These are phyloP conservation scores for Eupleurogrammus muticus DNA, from an alignment of 2,797 vertebrate species.

Conservation along the genomic window DNA sequence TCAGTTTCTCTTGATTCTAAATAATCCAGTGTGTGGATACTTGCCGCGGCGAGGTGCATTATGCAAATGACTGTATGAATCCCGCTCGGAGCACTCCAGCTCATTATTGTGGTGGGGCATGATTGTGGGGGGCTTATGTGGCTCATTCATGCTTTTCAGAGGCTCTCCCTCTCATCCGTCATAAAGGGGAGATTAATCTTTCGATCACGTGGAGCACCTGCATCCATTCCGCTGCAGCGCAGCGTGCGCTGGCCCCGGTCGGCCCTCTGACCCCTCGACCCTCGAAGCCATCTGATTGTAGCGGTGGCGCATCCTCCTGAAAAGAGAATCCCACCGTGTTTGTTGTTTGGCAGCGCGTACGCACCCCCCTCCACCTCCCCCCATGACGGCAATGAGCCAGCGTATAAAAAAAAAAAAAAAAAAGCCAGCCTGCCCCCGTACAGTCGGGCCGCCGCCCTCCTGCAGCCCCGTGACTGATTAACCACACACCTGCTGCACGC, in stretches of 20 bases:
- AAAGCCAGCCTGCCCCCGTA: conserved; percentile 56
- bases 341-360: conserved; percentile 26
- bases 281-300: conserved; percentile 56
- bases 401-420: too few relatives aligned
- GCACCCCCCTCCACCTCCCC: too few relatives aligned
- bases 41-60: conserved; percentile 46
- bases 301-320: conserved; percentile 67
- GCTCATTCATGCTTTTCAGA: conserved; percentile 75
- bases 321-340: conserved; percentile 64
- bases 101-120: conserved; percentile 67
- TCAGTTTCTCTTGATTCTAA: conserved; percentile 23
- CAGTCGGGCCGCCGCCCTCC: conserved; percentile 47
- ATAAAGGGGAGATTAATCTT: conserved; percentile 82
- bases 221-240: conserved; percentile 75
- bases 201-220: conserved; percentile 78
- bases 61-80: conserved; percentile 67
- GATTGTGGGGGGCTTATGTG: conserved; percentile 72
- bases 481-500: conserved; percentile 83
- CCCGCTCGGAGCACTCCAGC: conserved; percentile 53
- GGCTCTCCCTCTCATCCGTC: conserved; percentile 63
- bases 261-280: conserved; percentile 65
- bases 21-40: conserved; percentile 37
- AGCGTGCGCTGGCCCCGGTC: conserved; percentile 64
- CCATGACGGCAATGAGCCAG: conserved; percentile 46
- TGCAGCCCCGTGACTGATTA: conserved; percentile 78